Percentiles rank a stretch among this genome's conserved stretches.
Conservation (phyloP, 2,113 vertebrate genomes). For the Eulemur macaco region DNA sequence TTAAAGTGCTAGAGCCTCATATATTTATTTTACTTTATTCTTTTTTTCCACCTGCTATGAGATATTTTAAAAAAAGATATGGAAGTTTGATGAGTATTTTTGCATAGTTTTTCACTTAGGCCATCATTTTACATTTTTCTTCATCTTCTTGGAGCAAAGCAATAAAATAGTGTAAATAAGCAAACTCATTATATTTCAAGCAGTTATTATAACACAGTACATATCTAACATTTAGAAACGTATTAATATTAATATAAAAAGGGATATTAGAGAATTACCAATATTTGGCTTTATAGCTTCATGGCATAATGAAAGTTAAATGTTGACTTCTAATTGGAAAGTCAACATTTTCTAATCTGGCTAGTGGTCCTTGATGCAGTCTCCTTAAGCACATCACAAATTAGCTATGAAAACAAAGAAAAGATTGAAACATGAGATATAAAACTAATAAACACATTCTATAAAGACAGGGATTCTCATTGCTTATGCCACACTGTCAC, state of each 20-base stretch:
- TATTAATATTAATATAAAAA: neutral
- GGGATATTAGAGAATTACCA: neutral
- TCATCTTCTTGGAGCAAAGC: neutral
- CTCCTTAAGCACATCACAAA: neutral
- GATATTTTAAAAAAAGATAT: neutral
- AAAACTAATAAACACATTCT: neutral
- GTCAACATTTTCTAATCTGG: neutral
- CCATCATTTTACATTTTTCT: neutral
- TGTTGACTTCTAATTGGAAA: neutral
- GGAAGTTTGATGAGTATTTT: neutral
- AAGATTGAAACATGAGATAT: neutral
- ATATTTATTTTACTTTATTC: neutral
- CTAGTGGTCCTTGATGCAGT: neutral
- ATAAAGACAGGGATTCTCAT: neutral
- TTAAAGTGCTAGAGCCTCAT: neutral
- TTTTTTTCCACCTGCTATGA: neutral
- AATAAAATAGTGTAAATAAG: slow-evolving; percentile 5
- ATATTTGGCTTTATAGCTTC: neutral
- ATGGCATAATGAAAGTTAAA: neutral
- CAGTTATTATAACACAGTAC: neutral
- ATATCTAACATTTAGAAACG: neutral
- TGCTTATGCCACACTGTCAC: neutral
- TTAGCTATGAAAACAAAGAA: neutral
- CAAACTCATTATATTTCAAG: neutral
- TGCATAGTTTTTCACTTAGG: neutral